Base-by-base conservation (phyloP, 1,140 invertebrate genomes). In the Thaumatotibia leucotreta region DNA sequence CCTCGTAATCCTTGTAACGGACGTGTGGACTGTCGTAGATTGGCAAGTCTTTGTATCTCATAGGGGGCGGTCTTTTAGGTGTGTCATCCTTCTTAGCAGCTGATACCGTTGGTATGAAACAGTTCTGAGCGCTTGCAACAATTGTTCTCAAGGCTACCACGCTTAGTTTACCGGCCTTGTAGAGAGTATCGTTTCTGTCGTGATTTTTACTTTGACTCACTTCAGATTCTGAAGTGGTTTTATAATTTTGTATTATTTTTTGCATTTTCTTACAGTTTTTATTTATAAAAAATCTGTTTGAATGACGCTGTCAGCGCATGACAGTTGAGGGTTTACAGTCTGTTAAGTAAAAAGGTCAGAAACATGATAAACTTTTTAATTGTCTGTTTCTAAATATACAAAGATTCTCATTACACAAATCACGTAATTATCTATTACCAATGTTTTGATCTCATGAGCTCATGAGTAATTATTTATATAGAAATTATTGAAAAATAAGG, bases 31-130 rank as follows among this genome's bases (percentile, higher is more conserved):
- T 73, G 45, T 73, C 65, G 65, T 89, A 88, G 11, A 89, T n/a
- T 0, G 87, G 80, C n/a, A 89, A 33, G 4, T 89, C 87, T 58
- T 68, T 77, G 29, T 81, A 87, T 62, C 77, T 86, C 83, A 86
- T 88, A 24, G 74, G 68, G 0, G 84, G 82, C 17, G 84, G 85
- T 62, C 69, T 76, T 50, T 70, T 64, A 2, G 82, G 80, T 11
- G 29, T 14, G 0, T 17, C n/a, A 3, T 14, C 14, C 11, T 29
- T 20, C 2, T 8, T 10, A 11, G 61, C 61, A 0, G 61, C 61
- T 3, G 0, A 11, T 1, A 62, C 61, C 6, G 17, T 14, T 0
- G 61, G 61, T 32, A 62, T 62, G 3, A 62, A 23, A 33, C 31
- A 35, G 8, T 9, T 23, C n/a, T 35, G 20, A 9, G 61, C 61